Conservation (phyloP, 2,113 vertebrate species). For the Cygnus atratus region DNA sequence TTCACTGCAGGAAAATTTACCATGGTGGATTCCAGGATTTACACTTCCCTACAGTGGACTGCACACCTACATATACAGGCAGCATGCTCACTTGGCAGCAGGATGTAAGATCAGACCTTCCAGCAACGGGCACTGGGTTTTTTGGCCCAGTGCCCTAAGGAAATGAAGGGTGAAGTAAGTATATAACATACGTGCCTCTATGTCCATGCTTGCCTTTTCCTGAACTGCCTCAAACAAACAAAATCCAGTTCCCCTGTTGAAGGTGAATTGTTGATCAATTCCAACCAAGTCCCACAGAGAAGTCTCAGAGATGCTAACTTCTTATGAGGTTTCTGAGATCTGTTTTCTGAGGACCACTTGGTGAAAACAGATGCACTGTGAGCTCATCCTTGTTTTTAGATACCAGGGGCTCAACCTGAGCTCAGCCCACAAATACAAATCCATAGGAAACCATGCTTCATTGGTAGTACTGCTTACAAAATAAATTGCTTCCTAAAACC, state of each 20-base stretch:
- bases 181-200: not conserved
- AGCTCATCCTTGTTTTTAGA: not conserved
- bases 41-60: not conserved
- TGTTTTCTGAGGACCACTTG: not conserved
- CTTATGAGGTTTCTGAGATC: not conserved
- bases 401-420: not conserved
- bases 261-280: rapidly evolving
- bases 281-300: not conserved
- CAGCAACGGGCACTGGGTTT: not conserved
- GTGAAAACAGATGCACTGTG: not conserved
- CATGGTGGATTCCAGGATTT: not conserved
- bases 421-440: not conserved
- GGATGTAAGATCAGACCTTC: not conserved
- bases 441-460: not conserved
- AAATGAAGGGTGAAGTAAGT: not conserved
- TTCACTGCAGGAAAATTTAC: not conserved
- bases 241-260: not conserved
- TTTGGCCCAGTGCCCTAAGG: not conserved
- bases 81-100: rapidly evolving
- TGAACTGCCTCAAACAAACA: not conserved
- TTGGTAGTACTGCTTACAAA: not conserved
- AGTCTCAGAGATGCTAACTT: not conserved
- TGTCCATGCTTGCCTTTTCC: not conserved
- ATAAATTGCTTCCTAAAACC: not conserved
- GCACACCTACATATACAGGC: not conserved